These are phyloP conservation scores for Argyresthia goedartella DNA, from an alignment of 2,888 invertebrate species.

Conservation along the genomic window DNA sequence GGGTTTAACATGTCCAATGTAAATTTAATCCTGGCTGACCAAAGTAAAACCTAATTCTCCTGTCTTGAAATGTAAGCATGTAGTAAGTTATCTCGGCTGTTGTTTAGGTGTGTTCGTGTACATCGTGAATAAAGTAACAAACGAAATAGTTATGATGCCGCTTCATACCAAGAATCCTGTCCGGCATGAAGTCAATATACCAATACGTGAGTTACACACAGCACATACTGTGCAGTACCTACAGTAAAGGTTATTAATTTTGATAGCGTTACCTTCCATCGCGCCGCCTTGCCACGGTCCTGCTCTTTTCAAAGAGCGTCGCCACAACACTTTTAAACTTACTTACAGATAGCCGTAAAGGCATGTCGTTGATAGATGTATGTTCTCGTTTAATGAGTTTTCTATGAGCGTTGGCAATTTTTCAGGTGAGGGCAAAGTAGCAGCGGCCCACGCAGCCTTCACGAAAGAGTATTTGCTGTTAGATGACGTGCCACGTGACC, in stretches of 20 bases:
- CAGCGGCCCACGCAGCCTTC: conserved; percentile 70
- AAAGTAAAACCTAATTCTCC: too few species aligned
- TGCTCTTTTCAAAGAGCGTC: too few species aligned
- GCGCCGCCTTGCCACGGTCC: too few species aligned
- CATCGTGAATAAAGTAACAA: conserved; percentile 59
- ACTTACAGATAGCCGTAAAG: too few species aligned
- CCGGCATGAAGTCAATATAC: conserved; percentile 69
- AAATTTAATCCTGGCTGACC: too few species aligned
- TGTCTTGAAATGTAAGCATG: background rate
- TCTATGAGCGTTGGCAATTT: too few species aligned
- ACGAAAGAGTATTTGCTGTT: conserved; percentile 67
- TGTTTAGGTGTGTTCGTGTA: conserved; percentile 67
- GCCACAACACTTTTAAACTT: too few species aligned
- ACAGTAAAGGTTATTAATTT: too few species aligned
- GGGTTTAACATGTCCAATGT: too few species aligned
- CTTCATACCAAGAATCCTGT: conserved; percentile 51
- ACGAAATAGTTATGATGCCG: conserved; percentile 68
- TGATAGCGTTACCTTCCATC: too few species aligned
- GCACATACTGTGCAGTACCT: background rate
- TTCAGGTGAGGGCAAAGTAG: conserved; percentile 56
- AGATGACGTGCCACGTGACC: conserved; percentile 67
- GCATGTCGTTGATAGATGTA: too few species aligned
- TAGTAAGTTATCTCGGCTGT: background rate
- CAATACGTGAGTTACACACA: conserved; percentile 48
- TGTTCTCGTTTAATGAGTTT: too few species aligned